Conservation (phyloP, 2,797 vertebrate species). For the Pipistrellus nathusii region DNA sequence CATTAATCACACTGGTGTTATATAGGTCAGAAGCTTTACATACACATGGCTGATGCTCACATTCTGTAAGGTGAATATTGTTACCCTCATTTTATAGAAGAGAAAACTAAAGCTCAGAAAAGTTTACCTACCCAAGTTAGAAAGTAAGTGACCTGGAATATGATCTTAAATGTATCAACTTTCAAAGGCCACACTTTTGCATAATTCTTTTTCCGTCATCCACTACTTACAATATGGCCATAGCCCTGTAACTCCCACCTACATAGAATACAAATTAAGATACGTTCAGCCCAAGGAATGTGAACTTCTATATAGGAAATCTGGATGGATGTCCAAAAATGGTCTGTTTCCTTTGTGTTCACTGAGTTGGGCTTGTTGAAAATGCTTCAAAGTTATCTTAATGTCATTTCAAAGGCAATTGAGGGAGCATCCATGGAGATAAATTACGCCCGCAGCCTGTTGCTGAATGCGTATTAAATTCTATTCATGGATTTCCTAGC, state of each 20-base stretch:
- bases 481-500: constrained; percentile 83
- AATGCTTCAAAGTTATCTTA: constrained; percentile 73
- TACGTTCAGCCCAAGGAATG: neutral
- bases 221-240: neutral
- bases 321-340: constrained; percentile 62
- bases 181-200: neutral
- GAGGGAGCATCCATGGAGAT: constrained; percentile 73
- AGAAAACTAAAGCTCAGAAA: neutral
- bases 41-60: neutral
- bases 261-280: neutral
- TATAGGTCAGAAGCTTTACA: neutral
- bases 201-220: neutral
- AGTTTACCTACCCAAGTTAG: neutral
- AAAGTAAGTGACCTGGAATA: neutral
- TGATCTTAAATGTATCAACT: neutral
- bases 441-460: constrained; percentile 75
- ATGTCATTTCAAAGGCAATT: constrained; percentile 78
- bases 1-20: neutral
- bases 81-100: neutral
- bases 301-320: constrained; percentile 48
- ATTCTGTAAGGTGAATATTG: neutral
- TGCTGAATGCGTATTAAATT: constrained; percentile 79
- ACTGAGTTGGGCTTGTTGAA: constrained; percentile 43
- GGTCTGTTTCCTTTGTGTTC: constrained; percentile 75
- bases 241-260: neutral